A percentile compares a stretch with the other conserved stretches of the same genome.
Conservation (phyloP, 2,113 vertebrate genomes). For the Hypomesus transpacificus region DNA sequence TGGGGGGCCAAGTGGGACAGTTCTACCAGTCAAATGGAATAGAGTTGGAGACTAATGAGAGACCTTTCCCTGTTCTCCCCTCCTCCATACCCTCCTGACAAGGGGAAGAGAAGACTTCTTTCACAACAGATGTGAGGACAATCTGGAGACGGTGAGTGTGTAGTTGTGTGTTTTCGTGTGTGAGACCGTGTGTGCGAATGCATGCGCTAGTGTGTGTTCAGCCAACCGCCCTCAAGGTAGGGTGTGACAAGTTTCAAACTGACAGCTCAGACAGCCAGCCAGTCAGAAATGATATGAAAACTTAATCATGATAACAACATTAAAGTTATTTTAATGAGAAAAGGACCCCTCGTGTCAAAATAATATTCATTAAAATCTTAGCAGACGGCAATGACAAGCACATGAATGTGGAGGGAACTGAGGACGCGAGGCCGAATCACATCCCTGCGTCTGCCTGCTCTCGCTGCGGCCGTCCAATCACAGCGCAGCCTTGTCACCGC, state of each 20-base stretch:
- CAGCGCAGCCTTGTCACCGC: constrained; percentile 44
- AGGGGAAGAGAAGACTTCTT: constrained; percentile 23
- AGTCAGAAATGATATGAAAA: constrained; percentile 8
- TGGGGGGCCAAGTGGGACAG: constrained; percentile 48
- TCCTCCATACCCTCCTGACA: constrained; percentile 13
- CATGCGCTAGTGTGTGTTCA: background rate
- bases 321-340: constrained; percentile 27
- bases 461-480: constrained; percentile 38
- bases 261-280: background rate
- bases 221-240: constrained; percentile 4
- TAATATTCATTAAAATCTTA: constrained; percentile 46
- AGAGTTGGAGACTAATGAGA: constrained; percentile 56
- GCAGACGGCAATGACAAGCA: constrained; percentile 49
- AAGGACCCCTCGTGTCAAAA: constrained; percentile 30
- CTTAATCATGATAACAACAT: background rate
- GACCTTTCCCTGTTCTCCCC: constrained; percentile 29
- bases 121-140: constrained; percentile 34
- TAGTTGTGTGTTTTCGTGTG: background rate
- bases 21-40: constrained; percentile 51
- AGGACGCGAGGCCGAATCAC: constrained; percentile 30
- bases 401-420: constrained; percentile 53
- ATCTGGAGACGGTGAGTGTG: background rate
- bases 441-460: constrained; percentile 22
- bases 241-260: background rate
- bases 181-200: constrained; percentile 11